Conservation (phyloP, 2,797 vertebrate species). For the Epinephelus awoara region DNA sequence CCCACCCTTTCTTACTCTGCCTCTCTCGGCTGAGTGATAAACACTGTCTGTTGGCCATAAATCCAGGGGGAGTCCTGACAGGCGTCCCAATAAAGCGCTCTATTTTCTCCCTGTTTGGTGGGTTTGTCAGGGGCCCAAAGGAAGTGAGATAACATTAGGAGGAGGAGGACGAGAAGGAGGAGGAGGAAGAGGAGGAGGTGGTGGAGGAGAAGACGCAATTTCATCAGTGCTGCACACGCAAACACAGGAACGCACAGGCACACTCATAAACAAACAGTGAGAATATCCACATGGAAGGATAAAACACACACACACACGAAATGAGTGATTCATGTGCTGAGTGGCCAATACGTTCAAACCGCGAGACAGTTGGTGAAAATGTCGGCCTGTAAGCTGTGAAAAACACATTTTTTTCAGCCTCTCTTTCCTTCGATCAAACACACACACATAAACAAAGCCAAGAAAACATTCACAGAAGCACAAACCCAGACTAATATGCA, state of each 20-base stretch:
- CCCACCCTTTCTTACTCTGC: conserved; percentile 38
- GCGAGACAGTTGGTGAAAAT: conserved; percentile 27
- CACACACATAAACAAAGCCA: conserved; percentile 30
- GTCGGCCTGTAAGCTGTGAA: conserved; percentile 19
- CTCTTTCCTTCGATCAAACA: conserved; percentile 16
- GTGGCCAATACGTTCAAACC: conserved; percentile 25
- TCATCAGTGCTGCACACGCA: conserved; percentile 57
- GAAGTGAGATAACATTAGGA: conserved; percentile 84
- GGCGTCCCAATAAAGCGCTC: conserved; percentile 83
- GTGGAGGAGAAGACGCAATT: conserved; percentile 58
- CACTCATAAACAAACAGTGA: conserved; percentile 37
- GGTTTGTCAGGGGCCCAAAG: conserved; percentile 81
- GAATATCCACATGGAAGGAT: conserved; percentile 44
- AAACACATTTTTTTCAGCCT: conserved; percentile 18
- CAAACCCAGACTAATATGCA: conserved; percentile 30
- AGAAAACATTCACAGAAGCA: conserved; percentile 24
- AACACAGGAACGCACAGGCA: conserved; percentile 29
- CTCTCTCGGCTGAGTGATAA: conserved; percentile 80
- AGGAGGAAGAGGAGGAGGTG: background rate
- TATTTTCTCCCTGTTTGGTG: conserved; percentile 82
- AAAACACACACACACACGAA: conserved; percentile 26
- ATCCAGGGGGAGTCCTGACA: conserved; percentile 82
- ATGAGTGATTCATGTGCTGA: conserved; percentile 55
- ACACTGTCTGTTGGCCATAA: conserved; percentile 82
- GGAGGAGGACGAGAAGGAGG: conserved; percentile 60